phyloP scores from a whole-genome alignment of 2,888 invertebrate species.

The Lasioglossum pauxillum region DNA sequence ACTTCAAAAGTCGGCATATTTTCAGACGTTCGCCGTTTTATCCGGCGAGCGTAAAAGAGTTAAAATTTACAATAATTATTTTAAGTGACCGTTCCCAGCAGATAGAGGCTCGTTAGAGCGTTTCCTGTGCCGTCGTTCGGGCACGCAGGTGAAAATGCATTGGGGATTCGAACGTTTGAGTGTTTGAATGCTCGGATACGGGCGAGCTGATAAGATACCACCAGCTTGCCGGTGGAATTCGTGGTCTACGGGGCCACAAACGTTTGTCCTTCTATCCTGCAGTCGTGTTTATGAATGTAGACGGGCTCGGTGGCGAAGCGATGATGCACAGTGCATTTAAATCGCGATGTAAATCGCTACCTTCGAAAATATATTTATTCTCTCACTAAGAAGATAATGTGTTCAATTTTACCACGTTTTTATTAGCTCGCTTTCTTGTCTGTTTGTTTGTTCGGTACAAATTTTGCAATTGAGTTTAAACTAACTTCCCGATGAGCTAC shows the following conservation, averaged over 20 bases:
- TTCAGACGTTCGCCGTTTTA: not conserved
- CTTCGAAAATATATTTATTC: not conserved
- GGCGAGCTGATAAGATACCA: slow-evolving; percentile 30
- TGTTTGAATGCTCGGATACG: slow-evolving; percentile 27
- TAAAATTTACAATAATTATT: slow-evolving; percentile 1
- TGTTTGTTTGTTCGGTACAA: too few relatives aligned
- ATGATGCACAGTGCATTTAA: not conserved
- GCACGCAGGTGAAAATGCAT: slow-evolving; percentile 24
- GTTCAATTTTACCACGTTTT: too few relatives aligned
- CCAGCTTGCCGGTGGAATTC: slow-evolving; percentile 9
- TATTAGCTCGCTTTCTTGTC: too few relatives aligned
- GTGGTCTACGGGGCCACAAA: slow-evolving; percentile 21
- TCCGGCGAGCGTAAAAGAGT: not conserved
- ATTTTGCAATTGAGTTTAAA: too few relatives aligned
- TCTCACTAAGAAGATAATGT: not conserved
- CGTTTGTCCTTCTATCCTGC: slow-evolving; percentile 33
- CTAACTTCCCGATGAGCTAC: too few relatives aligned
- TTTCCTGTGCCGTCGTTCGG: not conserved
- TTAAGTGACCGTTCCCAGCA: slow-evolving; percentile 2
- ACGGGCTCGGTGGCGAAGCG: not conserved
- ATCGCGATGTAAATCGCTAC: not conserved
- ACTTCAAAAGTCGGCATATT: not conserved
- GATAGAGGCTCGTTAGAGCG: not conserved
- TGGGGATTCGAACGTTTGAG: slow-evolving; percentile 12
- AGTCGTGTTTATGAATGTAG: slow-evolving; percentile 28